Conservation (phyloP, 2,113 vertebrate genomes). For the Pristiophorus japonicus region DNA sequence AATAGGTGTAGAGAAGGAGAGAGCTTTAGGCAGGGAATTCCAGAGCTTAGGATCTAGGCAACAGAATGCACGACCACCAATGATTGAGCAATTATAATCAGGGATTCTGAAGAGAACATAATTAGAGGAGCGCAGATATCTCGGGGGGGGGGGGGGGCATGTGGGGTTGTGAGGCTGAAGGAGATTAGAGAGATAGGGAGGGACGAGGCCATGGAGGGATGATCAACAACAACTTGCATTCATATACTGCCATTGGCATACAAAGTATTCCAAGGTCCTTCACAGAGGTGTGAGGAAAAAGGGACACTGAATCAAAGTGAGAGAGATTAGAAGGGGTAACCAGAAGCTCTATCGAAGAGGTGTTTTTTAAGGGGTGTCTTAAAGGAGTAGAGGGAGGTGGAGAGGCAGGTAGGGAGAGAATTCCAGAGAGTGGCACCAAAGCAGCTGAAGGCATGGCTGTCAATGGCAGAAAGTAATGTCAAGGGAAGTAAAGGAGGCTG, state of each 20-base stretch:
- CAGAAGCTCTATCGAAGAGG: neutral
- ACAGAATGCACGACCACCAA: too few relatives aligned
- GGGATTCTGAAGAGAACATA: too few relatives aligned
- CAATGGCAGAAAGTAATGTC: neutral
- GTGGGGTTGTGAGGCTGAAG: too few relatives aligned
- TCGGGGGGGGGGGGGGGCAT: too few relatives aligned
- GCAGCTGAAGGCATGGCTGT: neutral
- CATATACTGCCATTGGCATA: neutral
- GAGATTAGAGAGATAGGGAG: too few relatives aligned
- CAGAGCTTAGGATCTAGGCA: too few relatives aligned
- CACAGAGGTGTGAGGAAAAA: neutral
- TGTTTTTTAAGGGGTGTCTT: neutral
- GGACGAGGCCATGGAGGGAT: too few relatives aligned
- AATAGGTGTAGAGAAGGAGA: too few relatives aligned
- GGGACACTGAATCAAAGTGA: neutral
- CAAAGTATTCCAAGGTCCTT: neutral
- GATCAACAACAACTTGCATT: neutral
- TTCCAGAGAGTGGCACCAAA: neutral
- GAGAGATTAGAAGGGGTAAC: neutral
- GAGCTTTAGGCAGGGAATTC: too few relatives aligned
- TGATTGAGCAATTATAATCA: too few relatives aligned
- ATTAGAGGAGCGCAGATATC: too few relatives aligned
- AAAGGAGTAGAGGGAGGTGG: neutral
- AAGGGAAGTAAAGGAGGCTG: neutral
- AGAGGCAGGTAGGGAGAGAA: neutral